A percentile compares a stretch with the other conserved stretches of the same genome.
phyloP scores from a whole-genome alignment of 2,113 vertebrate genomes.

The Numenius arquata region DNA sequence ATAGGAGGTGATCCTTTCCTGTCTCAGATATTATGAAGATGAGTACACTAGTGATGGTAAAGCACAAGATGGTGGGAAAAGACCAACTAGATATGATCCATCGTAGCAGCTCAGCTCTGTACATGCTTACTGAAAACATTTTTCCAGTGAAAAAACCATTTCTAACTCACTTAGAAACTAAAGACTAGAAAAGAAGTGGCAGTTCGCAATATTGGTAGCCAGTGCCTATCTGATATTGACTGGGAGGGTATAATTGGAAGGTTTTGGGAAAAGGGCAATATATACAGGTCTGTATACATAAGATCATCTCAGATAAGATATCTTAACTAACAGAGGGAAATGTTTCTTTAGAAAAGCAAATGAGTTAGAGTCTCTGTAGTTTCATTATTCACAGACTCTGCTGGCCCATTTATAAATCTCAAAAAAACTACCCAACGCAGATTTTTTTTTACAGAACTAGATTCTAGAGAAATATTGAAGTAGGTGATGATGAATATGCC shows the following conservation, averaged over 20 bases:
- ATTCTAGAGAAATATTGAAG: not conserved
- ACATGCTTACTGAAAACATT: not conserved
- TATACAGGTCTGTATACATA: not conserved
- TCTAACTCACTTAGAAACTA: not conserved
- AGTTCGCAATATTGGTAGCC: not conserved
- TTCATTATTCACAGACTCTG: not conserved
- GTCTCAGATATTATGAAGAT: not conserved
- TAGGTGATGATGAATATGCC: not conserved
- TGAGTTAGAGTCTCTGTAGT: not conserved
- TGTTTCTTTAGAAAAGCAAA: not conserved
- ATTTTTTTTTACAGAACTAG: not conserved
- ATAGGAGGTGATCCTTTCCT: not conserved
- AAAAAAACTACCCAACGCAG: not conserved
- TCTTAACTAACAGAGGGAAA: not conserved
- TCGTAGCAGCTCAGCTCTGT: not conserved
- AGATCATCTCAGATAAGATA: not conserved
- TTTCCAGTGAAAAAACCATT: not conserved
- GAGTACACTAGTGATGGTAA: not conserved
- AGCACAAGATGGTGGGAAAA: not conserved
- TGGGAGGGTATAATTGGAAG: not conserved
- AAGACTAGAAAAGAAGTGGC: not conserved
- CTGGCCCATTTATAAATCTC: not conserved
- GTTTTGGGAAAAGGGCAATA: not conserved
- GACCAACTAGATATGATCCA: not conserved
- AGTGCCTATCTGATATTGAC: not conserved